A percentile compares a stretch with the other conserved stretches of the same genome.
Evolutionary conservation across 2,113 vertebrate species (phyloP).

Genomic region (Grammomys surdaster): DNA sequence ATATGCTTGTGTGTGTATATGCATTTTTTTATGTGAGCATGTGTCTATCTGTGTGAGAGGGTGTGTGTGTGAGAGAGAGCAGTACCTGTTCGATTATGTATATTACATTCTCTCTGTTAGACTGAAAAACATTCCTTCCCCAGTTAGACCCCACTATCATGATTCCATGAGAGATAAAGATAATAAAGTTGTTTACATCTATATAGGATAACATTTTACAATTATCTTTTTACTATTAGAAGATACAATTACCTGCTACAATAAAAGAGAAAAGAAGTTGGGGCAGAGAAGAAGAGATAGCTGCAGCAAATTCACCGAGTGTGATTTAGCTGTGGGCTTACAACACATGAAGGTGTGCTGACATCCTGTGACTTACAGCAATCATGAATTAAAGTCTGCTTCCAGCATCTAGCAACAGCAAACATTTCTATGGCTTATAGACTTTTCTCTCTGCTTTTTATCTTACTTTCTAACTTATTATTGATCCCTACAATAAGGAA

Average conservation of each 20-base stretch:
- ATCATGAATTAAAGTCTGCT: background rate
- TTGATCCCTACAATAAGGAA: background rate
- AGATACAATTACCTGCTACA: background rate
- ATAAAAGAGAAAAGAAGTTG: conserved; percentile 15
- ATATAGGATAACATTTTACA: background rate
- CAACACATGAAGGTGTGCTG: background rate
- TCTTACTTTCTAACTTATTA: background rate
- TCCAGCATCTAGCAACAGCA: background rate
- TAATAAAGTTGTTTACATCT: background rate
- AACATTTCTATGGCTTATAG: background rate
- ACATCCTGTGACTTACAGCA: background rate
- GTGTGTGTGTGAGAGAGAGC: background rate
- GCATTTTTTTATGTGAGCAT: background rate
- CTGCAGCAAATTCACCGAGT: background rate
- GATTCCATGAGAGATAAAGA: background rate
- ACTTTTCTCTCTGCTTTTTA: background rate
- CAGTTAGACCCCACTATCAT: too few relatives aligned
- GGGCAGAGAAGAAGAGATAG: background rate
- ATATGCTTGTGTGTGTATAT: background rate
- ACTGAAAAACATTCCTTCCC: background rate
- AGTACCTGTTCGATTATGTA: background rate
- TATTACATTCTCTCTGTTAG: background rate
- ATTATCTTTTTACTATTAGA: background rate
- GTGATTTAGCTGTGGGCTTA: background rate
- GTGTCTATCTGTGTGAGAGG: background rate